phyloP scores from a whole-genome alignment of 30 jellyfish, hydroid and myxozoan species.

The Sanderia malayensis region DNA sequence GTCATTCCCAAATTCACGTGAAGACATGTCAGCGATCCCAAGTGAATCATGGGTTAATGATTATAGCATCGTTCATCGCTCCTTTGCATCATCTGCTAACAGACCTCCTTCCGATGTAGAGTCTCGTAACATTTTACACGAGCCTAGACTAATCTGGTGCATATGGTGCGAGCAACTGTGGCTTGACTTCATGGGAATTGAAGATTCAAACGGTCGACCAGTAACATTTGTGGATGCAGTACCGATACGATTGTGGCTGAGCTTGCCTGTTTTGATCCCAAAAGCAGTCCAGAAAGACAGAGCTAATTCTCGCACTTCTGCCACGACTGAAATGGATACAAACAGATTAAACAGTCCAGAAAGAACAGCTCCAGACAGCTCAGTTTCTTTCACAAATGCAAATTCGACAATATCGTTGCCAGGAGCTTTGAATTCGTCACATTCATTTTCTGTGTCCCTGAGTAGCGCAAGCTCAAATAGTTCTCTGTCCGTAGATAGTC shows the following conservation, averaged over 20 bases:
- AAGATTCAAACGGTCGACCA: conserved; percentile 79
- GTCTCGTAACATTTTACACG: not conserved
- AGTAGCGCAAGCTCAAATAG: conserved; percentile 44
- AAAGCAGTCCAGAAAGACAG: not conserved
- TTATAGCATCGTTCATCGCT: conserved; percentile 76
- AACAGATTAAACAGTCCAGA: not conserved
- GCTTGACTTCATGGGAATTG: conserved; percentile 84
- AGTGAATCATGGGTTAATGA: conserved; percentile 86
- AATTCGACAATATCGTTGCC: conserved; percentile 44
- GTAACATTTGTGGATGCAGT: conserved; percentile 91
- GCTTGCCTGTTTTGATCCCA: conserved; percentile 58
- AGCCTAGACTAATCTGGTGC: conserved; percentile 88
- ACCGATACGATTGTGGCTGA: conserved; percentile 86
- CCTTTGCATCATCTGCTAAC: conserved; percentile 9
- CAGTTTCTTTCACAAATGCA: not conserved
- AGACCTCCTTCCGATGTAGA: conserved; percentile 1
- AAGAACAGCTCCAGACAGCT: not conserved
- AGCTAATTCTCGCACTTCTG: not conserved
- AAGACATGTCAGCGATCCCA: conserved; percentile 70
- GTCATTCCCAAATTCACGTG: conserved; percentile 58
- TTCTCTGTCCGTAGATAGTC: conserved; percentile 42
- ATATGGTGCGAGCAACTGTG: conserved; percentile 91
- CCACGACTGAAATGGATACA: not conserved
- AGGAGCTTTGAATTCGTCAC: conserved; percentile 16
- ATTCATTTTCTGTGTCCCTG: not conserved